Conservation (phyloP, 2,113 vertebrate species). For the Hydropotes inermis region DNA sequence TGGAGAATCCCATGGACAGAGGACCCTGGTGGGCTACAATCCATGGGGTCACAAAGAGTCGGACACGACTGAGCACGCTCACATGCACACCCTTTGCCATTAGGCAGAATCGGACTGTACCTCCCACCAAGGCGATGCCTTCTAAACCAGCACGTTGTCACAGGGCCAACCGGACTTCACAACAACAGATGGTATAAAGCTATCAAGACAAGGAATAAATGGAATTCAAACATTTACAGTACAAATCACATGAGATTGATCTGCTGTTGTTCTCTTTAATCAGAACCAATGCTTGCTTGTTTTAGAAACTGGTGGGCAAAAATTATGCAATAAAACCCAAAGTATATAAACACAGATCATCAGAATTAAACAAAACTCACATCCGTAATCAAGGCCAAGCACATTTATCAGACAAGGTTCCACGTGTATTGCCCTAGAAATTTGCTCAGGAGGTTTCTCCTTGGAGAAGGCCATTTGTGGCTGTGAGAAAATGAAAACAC, state of each 20-base stretch:
- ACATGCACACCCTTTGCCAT: background rate
- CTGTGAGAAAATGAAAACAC: conserved; percentile 17
- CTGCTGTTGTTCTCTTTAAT: conserved; percentile 19
- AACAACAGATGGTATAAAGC: background rate
- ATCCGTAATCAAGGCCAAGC: background rate
- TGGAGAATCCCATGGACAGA: background rate
- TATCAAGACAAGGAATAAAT: conserved; percentile 9
- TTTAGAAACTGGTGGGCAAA: conserved; percentile 35
- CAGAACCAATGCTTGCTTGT: background rate
- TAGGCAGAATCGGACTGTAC: background rate
- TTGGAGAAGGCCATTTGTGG: background rate
- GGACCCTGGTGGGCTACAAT: background rate
- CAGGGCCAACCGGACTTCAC: background rate
- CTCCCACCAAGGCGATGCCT: background rate
- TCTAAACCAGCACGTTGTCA: background rate
- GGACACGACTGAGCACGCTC: fast-evolving
- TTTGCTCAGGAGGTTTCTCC: background rate
- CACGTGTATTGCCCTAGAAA: background rate
- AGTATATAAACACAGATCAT: background rate
- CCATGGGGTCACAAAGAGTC: background rate
- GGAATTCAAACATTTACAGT: conserved; percentile 28
- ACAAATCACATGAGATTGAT: background rate
- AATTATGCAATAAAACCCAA: conserved; percentile 22
- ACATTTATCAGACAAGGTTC: background rate
- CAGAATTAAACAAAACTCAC: background rate